Conservation (phyloP, 2,797 vertebrate genomes). For the Euthynnus affinis region DNA sequence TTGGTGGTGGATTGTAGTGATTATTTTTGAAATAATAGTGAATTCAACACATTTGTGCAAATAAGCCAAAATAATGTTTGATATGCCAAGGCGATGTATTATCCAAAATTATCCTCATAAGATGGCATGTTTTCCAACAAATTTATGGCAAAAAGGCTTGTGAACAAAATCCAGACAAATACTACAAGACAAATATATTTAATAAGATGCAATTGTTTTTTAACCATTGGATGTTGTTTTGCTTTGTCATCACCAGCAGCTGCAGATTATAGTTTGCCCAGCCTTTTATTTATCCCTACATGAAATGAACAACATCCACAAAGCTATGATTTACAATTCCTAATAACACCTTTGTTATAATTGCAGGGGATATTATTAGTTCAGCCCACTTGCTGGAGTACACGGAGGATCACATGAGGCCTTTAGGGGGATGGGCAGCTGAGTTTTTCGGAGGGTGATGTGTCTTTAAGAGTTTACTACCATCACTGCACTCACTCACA, state of each 20-base stretch:
- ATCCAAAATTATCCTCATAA: neutral
- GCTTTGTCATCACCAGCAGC: neutral
- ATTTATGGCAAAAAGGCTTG: neutral
- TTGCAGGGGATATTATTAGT: constrained; percentile 71
- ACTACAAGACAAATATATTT: neutral
- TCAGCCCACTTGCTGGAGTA: constrained; percentile 57
- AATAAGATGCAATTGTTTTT: neutral
- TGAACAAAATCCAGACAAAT: too few species aligned
- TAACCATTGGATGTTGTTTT: constrained; percentile 5
- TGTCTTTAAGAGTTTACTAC: constrained; percentile 91
- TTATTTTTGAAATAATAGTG: neutral
- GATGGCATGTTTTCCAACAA: neutral
- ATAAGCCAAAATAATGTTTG: neutral
- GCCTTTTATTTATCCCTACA: constrained; percentile 40
- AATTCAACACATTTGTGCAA: constrained; percentile 4
- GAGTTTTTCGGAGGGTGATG: constrained; percentile 73
- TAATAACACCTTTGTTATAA: constrained; percentile 60
- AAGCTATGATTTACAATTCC: constrained; percentile 62
- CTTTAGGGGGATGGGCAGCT: constrained; percentile 79
- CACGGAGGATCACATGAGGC: constrained; percentile 78
- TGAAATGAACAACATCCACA: constrained; percentile 17
- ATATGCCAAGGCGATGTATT: neutral
- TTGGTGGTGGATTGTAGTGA: too few species aligned
- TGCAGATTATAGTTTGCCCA: constrained; percentile 31
- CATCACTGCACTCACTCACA: constrained; percentile 58